Conservation (phyloP, 2,797 vertebrate genomes). For the Xerus rutilus region DNA sequence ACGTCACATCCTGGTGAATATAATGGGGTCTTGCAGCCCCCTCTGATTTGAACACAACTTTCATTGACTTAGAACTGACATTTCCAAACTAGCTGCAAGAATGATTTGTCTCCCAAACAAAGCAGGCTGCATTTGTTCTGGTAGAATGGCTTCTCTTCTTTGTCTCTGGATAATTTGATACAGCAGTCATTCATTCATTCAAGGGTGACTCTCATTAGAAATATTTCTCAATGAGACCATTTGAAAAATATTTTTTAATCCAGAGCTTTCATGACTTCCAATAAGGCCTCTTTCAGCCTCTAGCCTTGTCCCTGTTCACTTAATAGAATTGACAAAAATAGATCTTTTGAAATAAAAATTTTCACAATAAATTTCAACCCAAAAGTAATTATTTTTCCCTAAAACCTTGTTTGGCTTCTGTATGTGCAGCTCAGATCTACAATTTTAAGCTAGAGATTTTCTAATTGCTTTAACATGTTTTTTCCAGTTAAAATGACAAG, state of each 20-base stretch:
- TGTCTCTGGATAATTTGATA: slow-evolving; percentile 78
- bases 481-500: slow-evolving; percentile 17
- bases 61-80: slow-evolving; percentile 84
- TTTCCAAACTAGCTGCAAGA: slow-evolving; percentile 78
- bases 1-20: slow-evolving; percentile 74
- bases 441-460: slow-evolving; percentile 36
- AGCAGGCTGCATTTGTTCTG: slow-evolving; percentile 78
- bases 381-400: background rate
- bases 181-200: slow-evolving; percentile 78
- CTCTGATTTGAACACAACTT: slow-evolving; percentile 80
- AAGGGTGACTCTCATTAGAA: slow-evolving; percentile 76
- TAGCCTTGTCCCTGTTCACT: slow-evolving; percentile 11
- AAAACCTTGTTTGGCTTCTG: background rate
- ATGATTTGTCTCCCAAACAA: slow-evolving; percentile 77
- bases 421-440: background rate
- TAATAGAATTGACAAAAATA: slow-evolving; percentile 29
- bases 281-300: slow-evolving; percentile 72
- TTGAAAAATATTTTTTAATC: slow-evolving; percentile 81
- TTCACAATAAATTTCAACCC: slow-evolving; percentile 39
- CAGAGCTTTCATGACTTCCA: slow-evolving; percentile 65
- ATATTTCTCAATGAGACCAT: slow-evolving; percentile 83
- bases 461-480: background rate
- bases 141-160: slow-evolving; percentile 78
- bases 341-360: slow-evolving; percentile 59
- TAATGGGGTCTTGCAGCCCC: slow-evolving; percentile 80